Conservation (phyloP, 2,888 invertebrate species). For the Pristionchus maxplancki region DNA sequence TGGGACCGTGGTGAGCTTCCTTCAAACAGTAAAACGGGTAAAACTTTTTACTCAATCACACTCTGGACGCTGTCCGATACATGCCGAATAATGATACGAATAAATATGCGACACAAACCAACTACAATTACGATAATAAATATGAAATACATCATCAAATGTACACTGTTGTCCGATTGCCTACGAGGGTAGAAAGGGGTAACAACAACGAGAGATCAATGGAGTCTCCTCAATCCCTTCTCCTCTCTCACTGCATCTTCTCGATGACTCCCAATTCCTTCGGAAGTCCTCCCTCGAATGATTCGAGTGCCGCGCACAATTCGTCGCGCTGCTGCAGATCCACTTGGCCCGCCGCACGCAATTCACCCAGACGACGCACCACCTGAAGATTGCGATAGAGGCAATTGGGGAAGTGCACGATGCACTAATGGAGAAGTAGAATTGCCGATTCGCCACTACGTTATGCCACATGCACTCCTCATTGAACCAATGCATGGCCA, state of each 20-base stretch:
- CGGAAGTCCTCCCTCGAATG: slow-evolving; percentile 31
- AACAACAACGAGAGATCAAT: background rate
- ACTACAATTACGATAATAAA: background rate
- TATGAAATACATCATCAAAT: background rate
- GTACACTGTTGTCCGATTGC: background rate
- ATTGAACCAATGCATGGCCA: too few relatives aligned
- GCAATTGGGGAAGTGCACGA: background rate
- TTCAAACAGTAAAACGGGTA: too few relatives aligned
- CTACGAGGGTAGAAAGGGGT: too few relatives aligned
- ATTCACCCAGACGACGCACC: slow-evolving; percentile 40
- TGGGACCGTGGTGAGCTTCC: too few relatives aligned
- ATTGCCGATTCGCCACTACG: too few relatives aligned
- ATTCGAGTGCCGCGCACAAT: background rate
- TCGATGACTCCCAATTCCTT: slow-evolving; percentile 34
- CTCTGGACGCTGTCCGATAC: background rate
- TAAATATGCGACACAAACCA: background rate
- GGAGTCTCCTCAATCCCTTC: background rate
- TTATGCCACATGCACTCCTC: too few relatives aligned
- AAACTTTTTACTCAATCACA: background rate
- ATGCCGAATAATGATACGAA: background rate
- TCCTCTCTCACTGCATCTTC: background rate
- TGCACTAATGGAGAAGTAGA: background rate
- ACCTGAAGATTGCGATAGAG: slow-evolving; percentile 1
- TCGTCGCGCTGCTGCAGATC: background rate
- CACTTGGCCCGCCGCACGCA: background rate